Evolutionary conservation across 1,140 invertebrate species (phyloP), one percentile per base, ranked within the genome.

Genomic region (Cydia strobilella): DNA sequence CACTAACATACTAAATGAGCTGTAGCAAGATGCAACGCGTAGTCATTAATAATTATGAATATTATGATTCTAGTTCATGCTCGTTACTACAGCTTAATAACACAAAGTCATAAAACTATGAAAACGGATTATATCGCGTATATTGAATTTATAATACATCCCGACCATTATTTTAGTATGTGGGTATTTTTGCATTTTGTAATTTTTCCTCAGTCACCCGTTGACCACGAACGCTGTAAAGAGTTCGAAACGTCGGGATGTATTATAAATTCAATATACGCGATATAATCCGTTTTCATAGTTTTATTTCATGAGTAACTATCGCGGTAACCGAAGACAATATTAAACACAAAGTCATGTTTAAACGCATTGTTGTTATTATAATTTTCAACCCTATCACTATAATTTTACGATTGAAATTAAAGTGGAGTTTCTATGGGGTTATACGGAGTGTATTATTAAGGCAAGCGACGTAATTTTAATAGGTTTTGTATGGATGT

Each of bases 1-100:
- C 51, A 54, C 51, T 54, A n/a, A 18, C 51, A 54, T 54, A 54
- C n/a, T 18, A 54, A 54, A 18, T 54, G 51, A 54, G n/a, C 51
- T 54, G 9, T 4, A n/a, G 15, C 48, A 54, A 54, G 51, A 54
- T 54, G 51, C 51, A 9, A 7, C n/a, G 45, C 45, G 51, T 54
- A 54, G 7, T n/a, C n/a, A 20, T 23, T 59, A 10, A 20, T 59
- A 59, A 59, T 59, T 59, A 59, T 59, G 54, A 59, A 59, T 23
- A 23, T 59, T 59, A 59, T 59, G 54, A 23, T 59, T 59, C n/a
- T 23, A 23, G 18, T 59, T 59, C 54, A 51, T 9, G 7, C 54
- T 59, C 10, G n/a, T 59, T 23, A 23, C 54, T 10, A 18, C n/a
- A 15, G 4, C 51, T 18, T 9, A 59, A 12, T 23, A 59, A 23